These are phyloP conservation scores for Drosophila nigritarsus DNA, from an alignment of 2,888 invertebrate genomes.

Conservation along the genomic window DNA sequence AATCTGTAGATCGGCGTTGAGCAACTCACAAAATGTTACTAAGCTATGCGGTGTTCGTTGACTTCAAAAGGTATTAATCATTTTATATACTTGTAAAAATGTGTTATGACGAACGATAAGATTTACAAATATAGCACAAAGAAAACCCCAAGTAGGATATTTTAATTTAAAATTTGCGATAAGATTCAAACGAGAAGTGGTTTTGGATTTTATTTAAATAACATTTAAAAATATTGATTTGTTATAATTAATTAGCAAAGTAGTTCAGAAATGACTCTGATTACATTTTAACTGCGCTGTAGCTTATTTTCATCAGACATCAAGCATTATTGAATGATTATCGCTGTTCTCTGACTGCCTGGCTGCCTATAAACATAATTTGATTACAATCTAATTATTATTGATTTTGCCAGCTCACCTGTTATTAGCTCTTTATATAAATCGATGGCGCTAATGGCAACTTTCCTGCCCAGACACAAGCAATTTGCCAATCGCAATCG, in stretches of 20 bases:
- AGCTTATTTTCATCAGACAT: slow-evolving; percentile 14
- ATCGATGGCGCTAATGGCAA: slow-evolving; percentile 69
- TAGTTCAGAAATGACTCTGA: neutral
- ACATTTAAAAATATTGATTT: neutral
- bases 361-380: slow-evolving; percentile 18
- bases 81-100: slow-evolving; percentile 5
- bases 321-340: slow-evolving; percentile 25
- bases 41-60: neutral
- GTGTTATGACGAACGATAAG: neutral
- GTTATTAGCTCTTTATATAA: slow-evolving; percentile 72
- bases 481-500: slow-evolving; percentile 49
- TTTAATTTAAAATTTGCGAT: neutral
- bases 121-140: neutral
- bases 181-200: neutral
- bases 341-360: slow-evolving; percentile 31
- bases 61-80: slow-evolving; percentile 4
- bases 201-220: neutral
- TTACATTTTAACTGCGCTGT: neutral
- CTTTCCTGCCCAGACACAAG: slow-evolving; percentile 52
- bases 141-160: neutral
- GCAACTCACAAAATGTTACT: neutral
- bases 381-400: slow-evolving; percentile 45
- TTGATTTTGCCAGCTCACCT: slow-evolving; percentile 38
- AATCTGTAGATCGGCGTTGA: slow-evolving; percentile 40
- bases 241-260: neutral